A percentile compares a stretch with the other conserved stretches of the same genome.
These are phyloP conservation scores for Pardalotus punctatus DNA, from an alignment of 2,113 vertebrate genomes.

Conservation along the genomic window DNA sequence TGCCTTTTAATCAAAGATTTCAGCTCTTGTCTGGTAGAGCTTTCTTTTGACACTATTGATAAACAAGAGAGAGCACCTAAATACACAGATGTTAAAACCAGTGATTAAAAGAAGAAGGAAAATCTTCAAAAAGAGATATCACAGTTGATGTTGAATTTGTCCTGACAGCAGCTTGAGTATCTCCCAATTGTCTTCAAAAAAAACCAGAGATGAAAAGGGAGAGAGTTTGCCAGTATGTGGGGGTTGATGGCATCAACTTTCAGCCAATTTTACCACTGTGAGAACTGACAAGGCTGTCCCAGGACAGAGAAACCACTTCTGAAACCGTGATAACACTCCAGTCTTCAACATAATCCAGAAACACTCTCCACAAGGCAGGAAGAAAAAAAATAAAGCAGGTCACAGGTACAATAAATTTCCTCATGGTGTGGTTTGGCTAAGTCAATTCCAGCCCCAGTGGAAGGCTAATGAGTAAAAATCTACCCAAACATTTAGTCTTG, in stretches of 20 bases:
- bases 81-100: not conserved
- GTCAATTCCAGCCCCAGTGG: not conserved
- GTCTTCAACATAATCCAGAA: not conserved
- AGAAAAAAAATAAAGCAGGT: not conserved
- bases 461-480: not conserved
- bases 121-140: not conserved
- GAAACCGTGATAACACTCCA: not conserved
- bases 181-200: not conserved
- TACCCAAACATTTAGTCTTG: not conserved
- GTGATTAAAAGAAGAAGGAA: not conserved
- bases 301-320: not conserved
- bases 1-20: not conserved
- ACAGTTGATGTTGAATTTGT: not conserved
- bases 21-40: not conserved
- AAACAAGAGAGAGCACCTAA: not conserved
- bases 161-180: not conserved
- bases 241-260: not conserved
- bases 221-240: not conserved
- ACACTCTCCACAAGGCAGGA: not conserved
- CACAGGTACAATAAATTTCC: not conserved
- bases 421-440: not conserved
- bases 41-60: not conserved
- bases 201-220: not conserved
- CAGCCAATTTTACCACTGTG: not conserved
- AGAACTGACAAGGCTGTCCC: not conserved